Base-by-base conservation (phyloP, 2,113 vertebrate genomes). In the Rafetus swinhoei region DNA sequence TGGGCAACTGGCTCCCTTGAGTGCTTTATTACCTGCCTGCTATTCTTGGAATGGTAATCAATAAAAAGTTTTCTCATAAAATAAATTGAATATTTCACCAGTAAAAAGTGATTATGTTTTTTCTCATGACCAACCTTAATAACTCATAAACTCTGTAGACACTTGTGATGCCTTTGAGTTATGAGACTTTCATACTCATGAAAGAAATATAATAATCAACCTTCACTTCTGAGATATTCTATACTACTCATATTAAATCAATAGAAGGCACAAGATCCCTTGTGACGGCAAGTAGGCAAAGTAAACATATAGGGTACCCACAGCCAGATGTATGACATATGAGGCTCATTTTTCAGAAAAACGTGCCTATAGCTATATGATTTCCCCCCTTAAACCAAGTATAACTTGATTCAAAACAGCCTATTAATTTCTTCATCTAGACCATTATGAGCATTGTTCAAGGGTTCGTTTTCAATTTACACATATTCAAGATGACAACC, bases 41-140 rank as follows among this genome's bases (percentile, higher is more conserved):
- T 80, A 83, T 88, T 95, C 87, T 95, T 89, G 90, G 84, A 83
- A 80, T 81, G 24, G 11, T 88, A 97, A 97, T 95, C 81, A 93
- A 96, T 97, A 84, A 95, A 95, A 96, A 85, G 76, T 57, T 94
- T 95, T 95, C 84, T 96, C 89, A 89, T 95, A 97, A 97, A 89
- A 84, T 91, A 96, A 94, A 96, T 85, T 80, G 85, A 94, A 92
- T 97, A 97, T 96, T 97, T 97, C 81, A 95, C 62, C 18, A 32
- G 74, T 93, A 95, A 96, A 96, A 95, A 94, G 35, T 45, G 18
- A 92, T 96, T 96, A 82, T 91, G 35, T 92, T 32, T 84, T 93
- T 95, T 24, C 50, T 62, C 5, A 53, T 93, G 81, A 74, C 52
- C 95, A 89, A 88, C 82, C 86, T 86, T 96, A 97, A 96, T 97